Percentiles rank a stretch among this genome's conserved stretches.
phyloP scores from a whole-genome alignment of 2,113 vertebrate genomes.

The Tachuris rubrigastra region DNA sequence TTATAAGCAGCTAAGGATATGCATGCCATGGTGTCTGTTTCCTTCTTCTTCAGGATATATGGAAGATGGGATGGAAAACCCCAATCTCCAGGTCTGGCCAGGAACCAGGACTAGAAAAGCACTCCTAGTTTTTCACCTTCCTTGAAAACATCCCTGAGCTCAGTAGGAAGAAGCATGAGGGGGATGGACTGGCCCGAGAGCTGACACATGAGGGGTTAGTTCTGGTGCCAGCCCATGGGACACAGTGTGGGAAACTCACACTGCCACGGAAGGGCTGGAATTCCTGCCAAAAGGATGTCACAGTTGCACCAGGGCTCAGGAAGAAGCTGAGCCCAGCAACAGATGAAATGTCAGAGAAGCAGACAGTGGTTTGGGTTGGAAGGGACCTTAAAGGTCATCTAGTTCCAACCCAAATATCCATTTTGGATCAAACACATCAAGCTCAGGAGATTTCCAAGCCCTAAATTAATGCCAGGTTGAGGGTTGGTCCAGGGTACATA shows the following conservation, averaged over 20 bases:
- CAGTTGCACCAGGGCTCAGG: not conserved
- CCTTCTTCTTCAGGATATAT: not conserved
- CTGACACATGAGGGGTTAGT: not conserved
- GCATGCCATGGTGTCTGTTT: not conserved
- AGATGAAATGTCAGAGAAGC: not conserved
- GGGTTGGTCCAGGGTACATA: accelerated
- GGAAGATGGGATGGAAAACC: not conserved
- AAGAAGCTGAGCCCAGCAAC: not conserved
- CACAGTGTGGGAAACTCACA: not conserved
- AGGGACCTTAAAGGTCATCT: not conserved
- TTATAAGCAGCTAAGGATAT: not conserved
- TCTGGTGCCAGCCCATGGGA: not conserved
- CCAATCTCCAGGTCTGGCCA: not conserved
- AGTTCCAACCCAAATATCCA: not conserved
- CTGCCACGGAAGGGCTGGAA: not conserved
- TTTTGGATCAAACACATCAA: not conserved
- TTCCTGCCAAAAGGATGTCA: not conserved
- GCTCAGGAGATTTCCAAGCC: not conserved
- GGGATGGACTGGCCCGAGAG: not conserved
- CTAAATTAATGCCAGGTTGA: not conserved
- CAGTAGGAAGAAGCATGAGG: not conserved
- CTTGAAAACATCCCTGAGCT: not conserved
- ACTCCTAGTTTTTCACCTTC: not conserved
- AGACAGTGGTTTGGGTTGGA: not conserved
- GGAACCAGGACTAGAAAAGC: not conserved